phyloP scores from a whole-genome alignment of 2,888 invertebrate genomes.

The Ochropleura leucogaster region DNA sequence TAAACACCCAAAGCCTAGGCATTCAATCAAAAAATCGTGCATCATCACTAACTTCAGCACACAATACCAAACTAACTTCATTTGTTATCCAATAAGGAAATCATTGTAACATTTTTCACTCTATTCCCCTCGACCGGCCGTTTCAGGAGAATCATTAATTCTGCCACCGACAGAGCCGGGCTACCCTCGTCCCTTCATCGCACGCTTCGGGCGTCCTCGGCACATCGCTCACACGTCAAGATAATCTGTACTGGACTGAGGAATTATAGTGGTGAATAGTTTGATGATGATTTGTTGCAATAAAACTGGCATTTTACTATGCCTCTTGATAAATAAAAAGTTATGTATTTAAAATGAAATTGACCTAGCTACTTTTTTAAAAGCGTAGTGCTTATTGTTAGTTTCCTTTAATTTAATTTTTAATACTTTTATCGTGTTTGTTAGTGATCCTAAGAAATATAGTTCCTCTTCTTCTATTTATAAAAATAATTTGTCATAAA shows the following conservation, averaged over 20 bases:
- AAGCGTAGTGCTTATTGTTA: too few species aligned
- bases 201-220: conserved; percentile 19
- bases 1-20: neutral
- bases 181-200: conserved; percentile 21
- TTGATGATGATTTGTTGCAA: conserved; percentile 6
- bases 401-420: too few species aligned
- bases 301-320: conserved; percentile 3
- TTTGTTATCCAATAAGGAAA: conserved; percentile 47
- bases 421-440: too few species aligned
- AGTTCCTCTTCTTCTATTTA: too few species aligned
- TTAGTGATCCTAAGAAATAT: too few species aligned
- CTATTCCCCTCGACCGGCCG: conserved; percentile 41
- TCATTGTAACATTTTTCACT: conserved; percentile 51
- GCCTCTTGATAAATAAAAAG: neutral
- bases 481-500: too few species aligned
- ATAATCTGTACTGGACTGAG: conserved; percentile 24
- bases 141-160: conserved; percentile 58
- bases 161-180: conserved; percentile 33
- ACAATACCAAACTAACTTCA: conserved; percentile 33
- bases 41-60: conserved; percentile 9
- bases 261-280: conserved; percentile 32
- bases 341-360: neutral
- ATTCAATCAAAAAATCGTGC: neutral
- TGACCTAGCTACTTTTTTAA: too few species aligned
- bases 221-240: conserved; percentile 43